These are phyloP conservation scores for Siderastrea siderea DNA, from an alignment of 92 coral and sea anemone species.

Conservation along the genomic window DNA sequence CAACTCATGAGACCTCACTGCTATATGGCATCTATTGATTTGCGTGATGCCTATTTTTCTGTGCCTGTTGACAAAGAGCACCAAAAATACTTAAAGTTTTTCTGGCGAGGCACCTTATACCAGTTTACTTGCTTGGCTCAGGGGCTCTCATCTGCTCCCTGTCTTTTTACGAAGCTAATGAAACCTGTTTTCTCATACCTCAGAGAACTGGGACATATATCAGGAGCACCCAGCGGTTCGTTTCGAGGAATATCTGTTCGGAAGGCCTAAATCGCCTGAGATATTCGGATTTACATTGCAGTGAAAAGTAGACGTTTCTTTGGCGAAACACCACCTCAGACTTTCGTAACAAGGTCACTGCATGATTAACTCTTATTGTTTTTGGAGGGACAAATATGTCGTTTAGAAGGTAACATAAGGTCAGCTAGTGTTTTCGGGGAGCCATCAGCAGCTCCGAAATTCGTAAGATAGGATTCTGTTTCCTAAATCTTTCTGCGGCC, in stretches of 20 bases:
- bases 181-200: conserved; percentile 61
- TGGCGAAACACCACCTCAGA: conserved; percentile 33
- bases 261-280: too few relatives aligned
- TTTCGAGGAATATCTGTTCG: too few relatives aligned
- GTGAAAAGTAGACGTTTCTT: conserved; percentile 34
- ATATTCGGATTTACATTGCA: too few relatives aligned
- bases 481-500: too few relatives aligned
- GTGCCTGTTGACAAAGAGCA: conserved; percentile 36
- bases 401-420: too few relatives aligned
- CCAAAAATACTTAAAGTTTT: conserved; percentile 51
- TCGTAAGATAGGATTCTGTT: too few relatives aligned
- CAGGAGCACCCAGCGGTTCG: neutral
- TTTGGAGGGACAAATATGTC: too few relatives aligned
- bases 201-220: conserved; percentile 56
- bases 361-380: too few relatives aligned
- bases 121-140: conserved; percentile 60
- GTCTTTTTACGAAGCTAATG: conserved; percentile 63
- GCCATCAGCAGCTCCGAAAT: too few relatives aligned
- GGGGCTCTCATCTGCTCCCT: conserved; percentile 69
- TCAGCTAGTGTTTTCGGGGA: too few relatives aligned
- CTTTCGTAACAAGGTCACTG: too few relatives aligned
- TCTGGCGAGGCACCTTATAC: conserved; percentile 30
- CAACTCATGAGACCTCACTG: conserved; percentile 43
- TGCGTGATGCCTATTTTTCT: conserved; percentile 48
- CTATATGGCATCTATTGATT: conserved; percentile 52